phyloP scores from a whole-genome alignment of 2,797 vertebrate species.

The Eptatretus atami region DNA sequence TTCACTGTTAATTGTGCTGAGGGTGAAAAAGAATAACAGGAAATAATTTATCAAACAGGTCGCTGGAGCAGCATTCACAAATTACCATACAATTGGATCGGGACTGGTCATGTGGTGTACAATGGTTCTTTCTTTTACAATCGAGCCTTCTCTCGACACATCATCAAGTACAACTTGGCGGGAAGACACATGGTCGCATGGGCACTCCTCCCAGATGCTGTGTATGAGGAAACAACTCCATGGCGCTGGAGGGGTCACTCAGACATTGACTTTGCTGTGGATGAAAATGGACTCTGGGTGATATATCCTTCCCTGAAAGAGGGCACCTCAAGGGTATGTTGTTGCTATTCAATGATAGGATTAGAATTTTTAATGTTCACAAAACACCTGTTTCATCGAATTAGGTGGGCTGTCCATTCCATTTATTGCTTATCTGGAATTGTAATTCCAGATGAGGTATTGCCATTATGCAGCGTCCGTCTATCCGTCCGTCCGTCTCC shows the following conservation, averaged over 20 bases:
- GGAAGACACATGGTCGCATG: constrained; percentile 48
- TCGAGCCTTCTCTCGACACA: constrained; percentile 77
- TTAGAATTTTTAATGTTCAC: too few relatives aligned
- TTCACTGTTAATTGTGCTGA: too few relatives aligned
- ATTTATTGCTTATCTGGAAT: too few relatives aligned
- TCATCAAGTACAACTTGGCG: constrained; percentile 70
- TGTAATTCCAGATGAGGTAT: too few relatives aligned
- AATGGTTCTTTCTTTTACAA: constrained; percentile 72
- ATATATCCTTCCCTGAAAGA: constrained; percentile 67
- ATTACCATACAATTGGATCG: constrained; percentile 83
- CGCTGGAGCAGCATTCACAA: constrained; percentile 85
- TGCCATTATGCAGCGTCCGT: too few relatives aligned
- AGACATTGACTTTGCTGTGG: constrained; percentile 51
- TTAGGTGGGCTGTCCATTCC: too few relatives aligned
- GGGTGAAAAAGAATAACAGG: neutral
- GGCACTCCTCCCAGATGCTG: constrained; percentile 61
- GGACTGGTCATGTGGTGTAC: constrained; percentile 70
- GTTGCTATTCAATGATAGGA: neutral
- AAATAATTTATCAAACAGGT: constrained; percentile 17
- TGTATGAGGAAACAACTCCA: constrained; percentile 30
- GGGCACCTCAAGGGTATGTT: constrained; percentile 13
- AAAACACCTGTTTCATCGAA: too few relatives aligned
- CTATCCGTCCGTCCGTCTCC: too few relatives aligned
- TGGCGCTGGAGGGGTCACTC: constrained; percentile 64
- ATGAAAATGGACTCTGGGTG: constrained; percentile 80